A percentile compares a stretch with the other conserved stretches of the same genome.
These are phyloP conservation scores for Melolontha melolontha DNA, from an alignment of 2,888 invertebrate species.

Conservation along the genomic window DNA sequence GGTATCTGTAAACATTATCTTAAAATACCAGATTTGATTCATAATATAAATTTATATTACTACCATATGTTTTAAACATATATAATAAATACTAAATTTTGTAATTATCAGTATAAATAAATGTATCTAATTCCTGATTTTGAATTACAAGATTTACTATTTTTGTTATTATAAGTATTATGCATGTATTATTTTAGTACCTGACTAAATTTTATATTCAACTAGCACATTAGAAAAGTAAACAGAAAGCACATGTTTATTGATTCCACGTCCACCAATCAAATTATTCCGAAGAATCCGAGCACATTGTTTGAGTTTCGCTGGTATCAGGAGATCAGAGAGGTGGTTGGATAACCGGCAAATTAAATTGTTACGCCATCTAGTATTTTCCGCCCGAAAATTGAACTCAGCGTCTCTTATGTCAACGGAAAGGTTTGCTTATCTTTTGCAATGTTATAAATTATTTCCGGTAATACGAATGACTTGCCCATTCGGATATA, in stretches of 20 bases:
- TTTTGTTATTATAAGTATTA: no score
- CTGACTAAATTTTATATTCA: no score
- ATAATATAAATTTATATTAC: background rate
- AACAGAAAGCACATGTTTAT: slow-evolving; percentile 38
- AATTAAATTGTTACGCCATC: background rate
- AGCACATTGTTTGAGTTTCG: slow-evolving; percentile 37
- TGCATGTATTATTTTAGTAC: no score
- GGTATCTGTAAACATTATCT: background rate
- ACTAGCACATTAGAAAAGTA: background rate
- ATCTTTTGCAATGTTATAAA: slow-evolving; percentile 26
- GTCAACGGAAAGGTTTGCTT: slow-evolving; percentile 28
- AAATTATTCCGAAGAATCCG: slow-evolving; percentile 28
- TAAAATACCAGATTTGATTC: background rate
- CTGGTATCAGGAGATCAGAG: slow-evolving; percentile 11
- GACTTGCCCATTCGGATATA: slow-evolving; percentile 4
- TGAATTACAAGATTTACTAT: no score
- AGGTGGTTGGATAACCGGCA: background rate
- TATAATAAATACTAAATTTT: no score
- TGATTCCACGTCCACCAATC: slow-evolving; percentile 29
- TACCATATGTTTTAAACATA: background rate
- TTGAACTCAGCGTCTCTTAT: background rate
- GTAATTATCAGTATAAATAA: no score
- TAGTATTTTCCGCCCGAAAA: slow-evolving; percentile 4
- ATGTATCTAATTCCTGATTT: no score
- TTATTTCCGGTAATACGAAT: slow-evolving; percentile 36